These are phyloP conservation scores for Cryptocephalus primarius DNA, from an alignment of 2,888 invertebrate species.

Conservation along the genomic window DNA sequence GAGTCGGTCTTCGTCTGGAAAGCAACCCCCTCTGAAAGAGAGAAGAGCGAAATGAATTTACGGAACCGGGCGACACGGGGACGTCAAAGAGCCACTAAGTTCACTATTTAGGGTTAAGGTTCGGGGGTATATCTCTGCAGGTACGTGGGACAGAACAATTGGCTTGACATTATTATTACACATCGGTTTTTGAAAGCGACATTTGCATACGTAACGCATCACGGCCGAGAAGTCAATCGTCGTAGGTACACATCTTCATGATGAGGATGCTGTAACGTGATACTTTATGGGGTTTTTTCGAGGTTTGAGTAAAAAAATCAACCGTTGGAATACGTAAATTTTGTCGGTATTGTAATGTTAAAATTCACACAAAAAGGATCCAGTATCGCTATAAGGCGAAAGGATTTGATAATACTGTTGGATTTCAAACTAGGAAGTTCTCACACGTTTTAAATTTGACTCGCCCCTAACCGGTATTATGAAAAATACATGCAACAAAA, in stretches of 20 bases:
- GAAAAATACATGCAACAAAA: no score
- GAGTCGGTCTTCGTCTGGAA: not conserved
- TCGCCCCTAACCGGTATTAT: no score
- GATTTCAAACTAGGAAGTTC: no score
- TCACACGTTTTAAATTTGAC: no score
- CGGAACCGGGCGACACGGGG: conserved; percentile 12
- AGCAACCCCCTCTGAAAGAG: not conserved
- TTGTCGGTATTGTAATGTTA: no score
- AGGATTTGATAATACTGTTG: no score
- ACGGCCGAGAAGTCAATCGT: not conserved
- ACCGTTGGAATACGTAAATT: no score
- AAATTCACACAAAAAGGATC: no score
- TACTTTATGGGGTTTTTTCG: not conserved
- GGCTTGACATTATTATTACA: conserved; percentile 26
- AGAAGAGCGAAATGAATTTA: not conserved
- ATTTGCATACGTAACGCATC: not conserved
- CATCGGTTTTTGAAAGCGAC: conserved; percentile 23
- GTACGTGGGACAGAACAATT: conserved; percentile 16
- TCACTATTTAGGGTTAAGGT: conserved; percentile 16
- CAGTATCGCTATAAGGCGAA: no score
- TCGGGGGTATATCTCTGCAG: conserved; percentile 3
- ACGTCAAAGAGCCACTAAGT: conserved; percentile 16
- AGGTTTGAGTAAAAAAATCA: not conserved
- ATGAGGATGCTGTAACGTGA: not conserved
- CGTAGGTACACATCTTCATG: not conserved